Percentiles rank a stretch among this genome's conserved stretches.
Conservation (phyloP, 2,797 vertebrate species). For the Odontamblyopus lacepedii region DNA sequence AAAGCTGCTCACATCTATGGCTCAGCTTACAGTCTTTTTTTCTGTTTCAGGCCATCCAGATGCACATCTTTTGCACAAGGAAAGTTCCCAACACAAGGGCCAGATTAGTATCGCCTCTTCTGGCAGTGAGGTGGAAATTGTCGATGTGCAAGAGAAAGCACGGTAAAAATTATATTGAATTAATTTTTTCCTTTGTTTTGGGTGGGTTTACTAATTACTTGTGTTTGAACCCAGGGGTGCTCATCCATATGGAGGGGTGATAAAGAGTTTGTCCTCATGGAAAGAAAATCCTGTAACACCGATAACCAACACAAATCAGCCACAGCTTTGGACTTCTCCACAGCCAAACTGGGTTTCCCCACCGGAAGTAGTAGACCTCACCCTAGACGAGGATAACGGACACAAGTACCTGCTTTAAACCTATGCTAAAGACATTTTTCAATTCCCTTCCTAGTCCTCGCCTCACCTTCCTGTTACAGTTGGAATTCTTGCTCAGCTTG, state of each 20-base stretch:
- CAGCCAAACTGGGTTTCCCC: conserved; percentile 92
- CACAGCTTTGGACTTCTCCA: conserved; percentile 88
- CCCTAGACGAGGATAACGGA: conserved; percentile 91
- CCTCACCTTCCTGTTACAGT: conserved; percentile 53
- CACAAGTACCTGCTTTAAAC: conserved; percentile 94
- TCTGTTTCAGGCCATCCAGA: conserved; percentile 85
- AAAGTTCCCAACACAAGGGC: conserved; percentile 81
- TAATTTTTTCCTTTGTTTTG: not conserved
- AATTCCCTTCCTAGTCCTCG: conserved; percentile 57
- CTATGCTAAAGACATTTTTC: conserved; percentile 66
- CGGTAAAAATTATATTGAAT: conserved; percentile 77
- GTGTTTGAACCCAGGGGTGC: conserved; percentile 75
- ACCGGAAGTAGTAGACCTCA: conserved; percentile 95
- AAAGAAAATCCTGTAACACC: conserved; percentile 83
- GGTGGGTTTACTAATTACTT: conserved; percentile 11
- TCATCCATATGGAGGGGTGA: conserved; percentile 93
- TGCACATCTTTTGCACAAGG: conserved; percentile 80
- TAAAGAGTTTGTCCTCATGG: conserved; percentile 94
- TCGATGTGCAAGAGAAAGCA: conserved; percentile 93
- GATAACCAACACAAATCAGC: conserved; percentile 79
- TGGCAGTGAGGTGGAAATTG: conserved; percentile 97
- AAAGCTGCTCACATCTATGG: conserved; percentile 28
- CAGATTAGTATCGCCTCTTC: conserved; percentile 91
- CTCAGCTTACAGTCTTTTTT: conserved; percentile 32
- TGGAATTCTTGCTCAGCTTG: conserved; percentile 65